These are phyloP conservation scores for Pristionchus japonicus DNA, from an alignment of 2,888 invertebrate species.

Conservation along the genomic window DNA sequence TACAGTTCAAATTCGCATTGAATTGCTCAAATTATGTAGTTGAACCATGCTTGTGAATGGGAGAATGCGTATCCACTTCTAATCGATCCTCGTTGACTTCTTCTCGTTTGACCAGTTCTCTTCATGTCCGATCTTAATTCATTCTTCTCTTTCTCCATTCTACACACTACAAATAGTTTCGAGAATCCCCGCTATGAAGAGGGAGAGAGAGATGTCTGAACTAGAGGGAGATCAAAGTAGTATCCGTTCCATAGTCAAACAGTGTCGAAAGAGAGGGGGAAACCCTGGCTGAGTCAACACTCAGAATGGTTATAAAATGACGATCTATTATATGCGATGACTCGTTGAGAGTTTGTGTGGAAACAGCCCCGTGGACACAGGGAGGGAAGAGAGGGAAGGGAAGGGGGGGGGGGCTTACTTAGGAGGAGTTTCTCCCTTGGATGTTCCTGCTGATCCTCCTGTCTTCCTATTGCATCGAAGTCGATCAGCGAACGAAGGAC, in stretches of 20 bases:
- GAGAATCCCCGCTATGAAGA: neutral
- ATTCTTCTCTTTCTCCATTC: neutral
- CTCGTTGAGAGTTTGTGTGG: neutral
- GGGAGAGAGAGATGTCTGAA: neutral
- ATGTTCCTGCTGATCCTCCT: neutral
- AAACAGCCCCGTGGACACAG: neutral
- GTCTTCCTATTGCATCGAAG: slow-evolving; percentile 85
- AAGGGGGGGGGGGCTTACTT: neutral
- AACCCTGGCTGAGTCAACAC: neutral
- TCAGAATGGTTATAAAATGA: neutral
- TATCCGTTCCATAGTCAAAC: slow-evolving; percentile 6
- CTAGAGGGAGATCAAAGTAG: slow-evolving; percentile 7
- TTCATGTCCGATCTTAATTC: slow-evolving; percentile 56
- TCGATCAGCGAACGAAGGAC: slow-evolving; percentile 91
- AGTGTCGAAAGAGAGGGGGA: neutral
- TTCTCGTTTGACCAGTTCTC: slow-evolving; percentile 80
- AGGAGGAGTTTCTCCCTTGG: neutral
- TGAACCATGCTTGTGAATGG: slow-evolving; percentile 84
- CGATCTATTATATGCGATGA: neutral
- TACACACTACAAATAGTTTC: neutral
- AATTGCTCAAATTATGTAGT: too few relatives aligned
- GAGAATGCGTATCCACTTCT: slow-evolving; percentile 98
- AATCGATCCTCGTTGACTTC: slow-evolving; percentile 88
- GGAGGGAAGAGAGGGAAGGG: neutral
- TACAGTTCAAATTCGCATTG: too few relatives aligned